Percentiles rank a stretch among this genome's conserved stretches.
These are phyloP conservation scores for Aspidapion aeneum DNA, from an alignment of 2,888 invertebrate genomes.

Conservation along the genomic window DNA sequence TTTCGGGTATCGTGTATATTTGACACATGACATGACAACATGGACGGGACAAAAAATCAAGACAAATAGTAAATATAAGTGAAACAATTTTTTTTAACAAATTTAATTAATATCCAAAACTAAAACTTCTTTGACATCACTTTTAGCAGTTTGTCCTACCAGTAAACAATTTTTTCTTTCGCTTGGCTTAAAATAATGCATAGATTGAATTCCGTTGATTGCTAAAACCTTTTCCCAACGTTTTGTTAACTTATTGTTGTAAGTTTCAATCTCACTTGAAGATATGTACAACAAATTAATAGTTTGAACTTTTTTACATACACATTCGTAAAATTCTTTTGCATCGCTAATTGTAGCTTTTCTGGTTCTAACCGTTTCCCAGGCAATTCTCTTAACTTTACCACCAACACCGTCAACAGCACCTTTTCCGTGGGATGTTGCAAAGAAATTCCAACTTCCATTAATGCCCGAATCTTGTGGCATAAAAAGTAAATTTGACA, in stretches of 20 bases:
- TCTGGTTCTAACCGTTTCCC: constrained; percentile 1
- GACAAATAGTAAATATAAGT: too few relatives aligned
- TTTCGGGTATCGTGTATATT: not conserved
- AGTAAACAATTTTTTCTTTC: not conserved
- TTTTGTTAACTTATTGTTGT: not conserved
- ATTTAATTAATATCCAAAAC: not conserved
- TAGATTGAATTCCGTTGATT: not conserved
- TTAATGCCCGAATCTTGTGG: not conserved
- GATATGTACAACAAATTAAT: constrained; percentile 1
- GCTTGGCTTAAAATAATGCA: not conserved
- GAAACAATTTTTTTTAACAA: not conserved
- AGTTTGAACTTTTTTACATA: not conserved
- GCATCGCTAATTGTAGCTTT: constrained; percentile 3
- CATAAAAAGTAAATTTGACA: constrained; percentile 4
- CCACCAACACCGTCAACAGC: constrained; percentile 2
- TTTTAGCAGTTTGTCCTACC: not conserved
- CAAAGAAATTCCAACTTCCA: constrained; percentile 6
- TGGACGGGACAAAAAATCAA: not conserved
- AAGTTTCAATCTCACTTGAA: not conserved
- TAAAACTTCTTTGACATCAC: not conserved
- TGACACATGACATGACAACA: too few relatives aligned
- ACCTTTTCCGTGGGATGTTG: constrained; percentile 5
- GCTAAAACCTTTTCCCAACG: not conserved
- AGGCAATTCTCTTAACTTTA: constrained; percentile 3
- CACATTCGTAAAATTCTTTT: constrained; percentile 2